phyloP scores from a whole-genome alignment of 2,113 vertebrate species.

The Hiodon alosoides region DNA sequence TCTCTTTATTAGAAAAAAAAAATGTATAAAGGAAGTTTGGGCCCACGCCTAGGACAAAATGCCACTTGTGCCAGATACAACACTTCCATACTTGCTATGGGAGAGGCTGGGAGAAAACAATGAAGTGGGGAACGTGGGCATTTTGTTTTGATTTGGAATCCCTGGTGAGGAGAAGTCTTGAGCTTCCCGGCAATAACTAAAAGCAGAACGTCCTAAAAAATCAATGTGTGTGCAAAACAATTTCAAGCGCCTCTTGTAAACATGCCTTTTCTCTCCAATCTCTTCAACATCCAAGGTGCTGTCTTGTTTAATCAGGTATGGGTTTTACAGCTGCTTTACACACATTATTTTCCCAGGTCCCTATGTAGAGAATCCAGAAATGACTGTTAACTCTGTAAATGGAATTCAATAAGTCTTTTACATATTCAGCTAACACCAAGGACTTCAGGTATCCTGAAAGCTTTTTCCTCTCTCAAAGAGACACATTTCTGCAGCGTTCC shows the following conservation, averaged over 20 bases:
- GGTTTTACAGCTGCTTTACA: neutral
- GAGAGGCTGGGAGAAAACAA: constrained; percentile 11
- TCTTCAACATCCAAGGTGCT: neutral
- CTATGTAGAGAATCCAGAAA: neutral
- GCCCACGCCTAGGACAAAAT: constrained; percentile 15
- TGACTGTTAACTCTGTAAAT: neutral
- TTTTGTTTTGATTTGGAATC: constrained; percentile 16
- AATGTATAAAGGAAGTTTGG: constrained; percentile 4
- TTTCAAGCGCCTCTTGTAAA: neutral
- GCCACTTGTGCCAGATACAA: constrained; percentile 14
- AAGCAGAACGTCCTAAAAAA: neutral
- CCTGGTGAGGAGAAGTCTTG: neutral
- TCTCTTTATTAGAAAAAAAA: neutral
- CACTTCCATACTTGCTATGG: neutral
- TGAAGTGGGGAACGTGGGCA: constrained; percentile 5
- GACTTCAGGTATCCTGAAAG: constrained; percentile 3
- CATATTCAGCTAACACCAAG: neutral
- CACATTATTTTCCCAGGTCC: neutral
- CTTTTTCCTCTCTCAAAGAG: neutral
- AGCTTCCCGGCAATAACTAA: constrained; percentile 3
- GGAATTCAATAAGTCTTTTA: neutral
- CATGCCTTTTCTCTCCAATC: neutral
- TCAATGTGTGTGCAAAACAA: neutral
- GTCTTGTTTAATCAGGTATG: no score
- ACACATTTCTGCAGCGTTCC: constrained; percentile 3